A percentile compares a stretch with the other conserved stretches of the same genome.
Conservation (phyloP, 1,140 invertebrate species). For the Sycophaga agraensis region DNA sequence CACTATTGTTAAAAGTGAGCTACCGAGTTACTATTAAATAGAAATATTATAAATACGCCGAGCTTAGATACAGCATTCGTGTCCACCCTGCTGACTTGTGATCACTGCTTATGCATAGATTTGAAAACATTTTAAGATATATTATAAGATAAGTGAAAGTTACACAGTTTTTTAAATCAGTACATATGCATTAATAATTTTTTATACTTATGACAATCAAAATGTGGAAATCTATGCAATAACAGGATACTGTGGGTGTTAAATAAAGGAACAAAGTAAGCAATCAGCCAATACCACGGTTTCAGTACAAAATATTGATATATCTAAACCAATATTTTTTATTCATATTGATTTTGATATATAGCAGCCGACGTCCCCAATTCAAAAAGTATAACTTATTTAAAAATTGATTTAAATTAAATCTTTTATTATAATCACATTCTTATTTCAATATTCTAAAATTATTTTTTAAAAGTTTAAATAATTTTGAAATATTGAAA, state of each 20-base stretch:
- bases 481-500: too few relatives aligned
- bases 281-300: conserved; percentile 59
- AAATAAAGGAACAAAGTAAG: conserved; percentile 53
- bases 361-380: conserved; percentile 52
- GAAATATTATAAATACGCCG: conserved; percentile 55
- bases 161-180: too few relatives aligned
- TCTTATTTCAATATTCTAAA: conserved; percentile 29
- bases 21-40: conserved; percentile 56
- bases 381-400: conserved; percentile 48
- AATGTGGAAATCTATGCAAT: conserved; percentile 34
- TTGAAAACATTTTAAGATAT: too few relatives aligned
- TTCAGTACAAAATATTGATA: conserved; percentile 56
- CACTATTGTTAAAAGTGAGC: conserved; percentile 61
- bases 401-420: not conserved
- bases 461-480: conserved; percentile 1
- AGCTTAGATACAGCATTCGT: conserved; percentile 59
- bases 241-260: conserved; percentile 39
- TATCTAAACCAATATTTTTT: conserved; percentile 57
- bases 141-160: too few relatives aligned
- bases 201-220: not conserved
- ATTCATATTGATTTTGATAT: conserved; percentile 57
- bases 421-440: conserved; percentile 30
- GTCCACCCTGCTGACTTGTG: conserved; percentile 46
- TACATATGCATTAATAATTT: too few relatives aligned
- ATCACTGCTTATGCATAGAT: conserved; percentile 36